Percentiles rank a stretch among this genome's conserved stretches.
phyloP scores from a whole-genome alignment of 2,113 vertebrate genomes.

The Ictalurus furcatus region DNA sequence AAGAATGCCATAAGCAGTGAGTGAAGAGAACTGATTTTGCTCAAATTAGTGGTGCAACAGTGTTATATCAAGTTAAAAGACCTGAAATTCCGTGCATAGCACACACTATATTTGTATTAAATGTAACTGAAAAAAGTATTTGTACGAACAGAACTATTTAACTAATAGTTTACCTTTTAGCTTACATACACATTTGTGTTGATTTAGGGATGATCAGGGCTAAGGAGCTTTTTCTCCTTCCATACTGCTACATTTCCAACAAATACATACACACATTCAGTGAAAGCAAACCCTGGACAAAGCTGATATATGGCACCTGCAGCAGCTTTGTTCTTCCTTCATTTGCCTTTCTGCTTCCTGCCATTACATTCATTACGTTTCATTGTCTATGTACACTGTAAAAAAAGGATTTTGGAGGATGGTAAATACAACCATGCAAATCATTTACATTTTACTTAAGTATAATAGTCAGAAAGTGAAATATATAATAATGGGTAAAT shows the following conservation, averaged over 20 bases:
- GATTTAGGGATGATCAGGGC: not conserved
- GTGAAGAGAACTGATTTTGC: constrained; percentile 2
- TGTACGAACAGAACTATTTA: not conserved
- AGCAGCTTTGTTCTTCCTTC: constrained; percentile 54
- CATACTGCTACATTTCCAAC: not conserved
- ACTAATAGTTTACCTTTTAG: not conserved
- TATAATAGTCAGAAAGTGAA: not conserved
- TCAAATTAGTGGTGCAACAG: not conserved
- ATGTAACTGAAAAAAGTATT: not conserved
- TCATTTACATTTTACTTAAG: not conserved
- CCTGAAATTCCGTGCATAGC: not conserved
- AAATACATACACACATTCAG: not conserved
- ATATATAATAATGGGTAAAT: not conserved
- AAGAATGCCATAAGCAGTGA: not conserved
- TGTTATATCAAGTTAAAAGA: not conserved
- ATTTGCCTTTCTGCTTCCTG: constrained; percentile 1
- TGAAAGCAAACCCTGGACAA: not conserved
- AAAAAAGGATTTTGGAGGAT: not conserved
- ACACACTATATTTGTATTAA: not conserved
- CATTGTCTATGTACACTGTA: not conserved
- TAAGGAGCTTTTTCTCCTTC: not conserved
- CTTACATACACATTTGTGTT: not conserved
- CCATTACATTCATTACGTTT: not conserved
- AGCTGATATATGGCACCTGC: not conserved
- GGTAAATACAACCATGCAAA: not conserved